Evolutionary conservation across 2,113 vertebrate genomes (phyloP).

Genomic region (Trogon surrucura): DNA sequence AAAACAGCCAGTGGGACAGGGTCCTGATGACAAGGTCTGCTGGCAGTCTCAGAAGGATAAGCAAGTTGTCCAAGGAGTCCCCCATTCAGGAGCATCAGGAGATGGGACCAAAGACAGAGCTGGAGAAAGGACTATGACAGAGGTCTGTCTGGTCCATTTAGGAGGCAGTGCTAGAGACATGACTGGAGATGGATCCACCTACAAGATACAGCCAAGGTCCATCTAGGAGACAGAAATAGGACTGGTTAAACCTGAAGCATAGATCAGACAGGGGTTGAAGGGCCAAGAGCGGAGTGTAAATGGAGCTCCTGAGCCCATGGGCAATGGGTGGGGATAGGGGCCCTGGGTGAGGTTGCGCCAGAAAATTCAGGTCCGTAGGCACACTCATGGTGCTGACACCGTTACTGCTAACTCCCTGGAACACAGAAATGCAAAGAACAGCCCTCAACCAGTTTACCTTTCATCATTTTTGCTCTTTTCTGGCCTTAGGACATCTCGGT

Average conservation of each 20-base stretch:
- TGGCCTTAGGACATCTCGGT: background rate
- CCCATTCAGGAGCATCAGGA: background rate
- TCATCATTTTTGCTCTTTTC: background rate
- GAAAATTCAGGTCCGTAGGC: background rate
- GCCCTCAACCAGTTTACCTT: background rate
- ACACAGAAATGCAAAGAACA: background rate
- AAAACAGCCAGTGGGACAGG: background rate
- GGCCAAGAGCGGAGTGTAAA: background rate
- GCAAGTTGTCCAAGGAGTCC: accelerated
- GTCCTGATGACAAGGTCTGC: background rate
- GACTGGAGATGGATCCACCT: background rate
- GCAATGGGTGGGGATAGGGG: accelerated
- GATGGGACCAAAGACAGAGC: background rate
- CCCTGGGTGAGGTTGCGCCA: background rate
- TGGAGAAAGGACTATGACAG: background rate
- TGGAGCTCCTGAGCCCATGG: background rate
- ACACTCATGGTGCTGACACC: background rate
- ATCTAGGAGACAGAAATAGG: background rate
- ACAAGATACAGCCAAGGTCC: background rate
- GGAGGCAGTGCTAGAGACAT: background rate
- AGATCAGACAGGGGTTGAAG: background rate
- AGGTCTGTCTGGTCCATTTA: background rate
- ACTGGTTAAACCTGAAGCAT: background rate
- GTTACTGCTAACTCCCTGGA: background rate
- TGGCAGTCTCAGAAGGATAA: background rate